These are phyloP conservation scores for Phalacrocorax aristotelis DNA, from an alignment of 2,113 vertebrate species.

Conservation along the genomic window DNA sequence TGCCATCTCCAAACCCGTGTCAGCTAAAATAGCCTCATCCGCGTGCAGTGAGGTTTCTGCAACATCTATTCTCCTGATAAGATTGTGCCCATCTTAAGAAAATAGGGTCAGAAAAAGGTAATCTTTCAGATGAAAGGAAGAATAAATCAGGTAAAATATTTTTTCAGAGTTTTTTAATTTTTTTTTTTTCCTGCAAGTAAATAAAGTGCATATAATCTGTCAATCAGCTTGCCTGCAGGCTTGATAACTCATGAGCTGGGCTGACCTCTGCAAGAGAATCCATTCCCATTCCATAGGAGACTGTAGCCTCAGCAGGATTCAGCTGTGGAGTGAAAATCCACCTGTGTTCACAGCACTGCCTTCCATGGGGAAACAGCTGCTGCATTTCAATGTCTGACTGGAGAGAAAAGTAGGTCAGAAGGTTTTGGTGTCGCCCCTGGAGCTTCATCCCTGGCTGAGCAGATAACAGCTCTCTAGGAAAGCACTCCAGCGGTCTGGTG, in stretches of 20 bases:
- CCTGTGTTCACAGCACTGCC: background rate
- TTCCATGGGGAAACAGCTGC: background rate
- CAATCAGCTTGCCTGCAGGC: background rate
- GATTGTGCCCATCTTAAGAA: background rate
- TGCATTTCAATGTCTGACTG: conserved; percentile 21
- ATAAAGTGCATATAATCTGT: background rate
- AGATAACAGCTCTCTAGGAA: conserved; percentile 8
- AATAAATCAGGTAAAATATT: background rate
- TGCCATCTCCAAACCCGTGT: background rate
- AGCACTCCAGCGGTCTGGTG: background rate
- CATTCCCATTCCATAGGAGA: background rate
- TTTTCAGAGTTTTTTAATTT: rapidly evolving
- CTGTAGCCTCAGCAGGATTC: background rate
- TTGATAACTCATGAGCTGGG: background rate
- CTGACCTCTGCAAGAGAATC: background rate
- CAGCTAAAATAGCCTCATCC: background rate
- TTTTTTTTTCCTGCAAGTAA: background rate
- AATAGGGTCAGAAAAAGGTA: background rate
- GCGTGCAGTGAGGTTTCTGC: background rate
- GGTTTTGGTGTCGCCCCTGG: conserved; percentile 10
- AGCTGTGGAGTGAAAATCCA: background rate
- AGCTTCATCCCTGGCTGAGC: conserved; percentile 27
- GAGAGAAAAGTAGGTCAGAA: conserved; percentile 41
- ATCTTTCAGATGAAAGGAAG: background rate
- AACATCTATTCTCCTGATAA: background rate